Evolutionary conservation across 2,113 vertebrate species (phyloP), one percentile per base, ranked within the genome.

Genomic region (Sebastes fasciatus): DNA sequence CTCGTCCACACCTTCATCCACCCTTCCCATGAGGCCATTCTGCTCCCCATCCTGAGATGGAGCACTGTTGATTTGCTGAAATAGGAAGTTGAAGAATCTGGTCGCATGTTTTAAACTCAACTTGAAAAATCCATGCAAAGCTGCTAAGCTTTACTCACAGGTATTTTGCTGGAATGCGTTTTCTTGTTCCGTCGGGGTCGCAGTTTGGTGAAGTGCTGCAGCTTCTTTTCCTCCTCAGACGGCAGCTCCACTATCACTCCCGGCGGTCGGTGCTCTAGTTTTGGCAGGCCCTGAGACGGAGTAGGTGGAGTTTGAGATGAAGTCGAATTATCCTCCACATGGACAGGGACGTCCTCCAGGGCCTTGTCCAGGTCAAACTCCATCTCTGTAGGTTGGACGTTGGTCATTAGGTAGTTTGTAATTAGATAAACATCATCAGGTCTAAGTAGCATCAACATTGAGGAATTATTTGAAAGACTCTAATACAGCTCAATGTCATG

Each of bases 301-400:
- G 89, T 86, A 82, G 61, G 94, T 6, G 96, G 95, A 94, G 90
- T 96, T 92, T 91, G 97, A 95, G 73, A 97, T 82, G 89, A 97
- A 94, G 89, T 91, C 5, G 96, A 95, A 1, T 95, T 90, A 69
- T 98, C 97, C 81, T 98, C 98, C 46, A 97, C 83, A 63, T 98
- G 97, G 84, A 97, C 91, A 0, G 97, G 97, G 74, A 99, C 96
- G 55, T 98, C 97, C 92, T 98, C 97, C 86, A 99, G 94, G 9
- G 98, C 98, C 93, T 97, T 99, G 91, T 99, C 98, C 75, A 99
- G 93, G 92, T 99, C 98, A 96, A 99, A 99, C 92, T 99, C 98
- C 98, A 99, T 99, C 89, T 99, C 98, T 99, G 66, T 65, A n/a
- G 13, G 48, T 54, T 13, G 13, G 7, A 64, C 4, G 26, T 26